Conservation (phyloP, 1,140 invertebrate species). For the Maconellicoccus hirsutus region DNA sequence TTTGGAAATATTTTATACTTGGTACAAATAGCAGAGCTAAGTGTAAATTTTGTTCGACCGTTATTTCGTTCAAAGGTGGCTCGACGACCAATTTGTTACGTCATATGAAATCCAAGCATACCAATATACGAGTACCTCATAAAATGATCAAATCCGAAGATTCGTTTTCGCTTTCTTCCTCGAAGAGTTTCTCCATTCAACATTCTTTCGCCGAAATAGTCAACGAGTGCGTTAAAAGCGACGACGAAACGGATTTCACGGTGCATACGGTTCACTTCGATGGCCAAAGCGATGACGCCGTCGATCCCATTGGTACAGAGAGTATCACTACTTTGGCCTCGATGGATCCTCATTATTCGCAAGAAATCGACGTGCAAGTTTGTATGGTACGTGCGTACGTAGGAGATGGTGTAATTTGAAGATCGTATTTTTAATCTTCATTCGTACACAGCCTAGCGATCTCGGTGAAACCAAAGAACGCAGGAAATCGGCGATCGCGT, state of each 20-base stretch:
- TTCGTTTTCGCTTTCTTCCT: neutral
- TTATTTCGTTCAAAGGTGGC: slow-evolving; percentile 17
- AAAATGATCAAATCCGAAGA: neutral
- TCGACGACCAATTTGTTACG: slow-evolving; percentile 25
- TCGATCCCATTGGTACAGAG: neutral
- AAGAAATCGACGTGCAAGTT: neutral
- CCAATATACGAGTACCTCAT: neutral
- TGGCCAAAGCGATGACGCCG: neutral
- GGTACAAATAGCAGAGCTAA: slow-evolving; percentile 15
- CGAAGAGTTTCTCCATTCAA: neutral
- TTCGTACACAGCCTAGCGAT: neutral
- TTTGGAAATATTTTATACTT: slow-evolving; percentile 23
- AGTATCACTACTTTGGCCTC: neutral
- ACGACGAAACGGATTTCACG: slow-evolving; percentile 14
- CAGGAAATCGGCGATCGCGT: neutral
- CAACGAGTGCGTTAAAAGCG: slow-evolving; percentile 6
- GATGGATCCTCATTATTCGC: neutral
- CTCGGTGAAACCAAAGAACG: neutral
- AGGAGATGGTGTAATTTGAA: neutral
- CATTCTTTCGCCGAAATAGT: slow-evolving; percentile 12
- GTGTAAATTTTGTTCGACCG: slow-evolving; percentile 13
- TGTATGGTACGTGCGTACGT: neutral
- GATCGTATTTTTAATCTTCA: neutral
- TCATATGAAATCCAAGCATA: slow-evolving; percentile 26
- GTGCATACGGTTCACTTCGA: neutral